Evolutionary conservation across 2,113 vertebrate genomes (phyloP).

Genomic region (Ceyx margarethae): DNA sequence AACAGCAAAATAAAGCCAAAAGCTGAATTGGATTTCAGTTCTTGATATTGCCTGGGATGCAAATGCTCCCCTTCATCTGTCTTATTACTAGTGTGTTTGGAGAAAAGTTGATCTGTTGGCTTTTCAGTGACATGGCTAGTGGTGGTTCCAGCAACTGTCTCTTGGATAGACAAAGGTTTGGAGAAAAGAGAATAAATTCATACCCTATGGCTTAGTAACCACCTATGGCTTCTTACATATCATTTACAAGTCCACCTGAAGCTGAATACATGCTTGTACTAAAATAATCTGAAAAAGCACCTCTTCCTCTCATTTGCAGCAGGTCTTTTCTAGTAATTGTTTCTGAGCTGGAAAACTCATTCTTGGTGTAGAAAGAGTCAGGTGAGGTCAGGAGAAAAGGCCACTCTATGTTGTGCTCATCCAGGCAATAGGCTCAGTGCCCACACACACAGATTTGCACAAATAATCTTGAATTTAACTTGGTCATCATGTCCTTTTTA

Average conservation of each 20-base stretch:
- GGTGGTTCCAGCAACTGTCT: neutral
- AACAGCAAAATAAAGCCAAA: neutral
- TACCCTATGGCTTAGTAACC: neutral
- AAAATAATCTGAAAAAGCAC: neutral
- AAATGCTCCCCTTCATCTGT: neutral
- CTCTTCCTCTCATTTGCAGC: neutral
- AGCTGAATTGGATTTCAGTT: neutral
- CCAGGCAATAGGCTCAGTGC: neutral
- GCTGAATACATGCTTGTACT: neutral
- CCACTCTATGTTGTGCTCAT: neutral
- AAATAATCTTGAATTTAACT: slow-evolving; percentile 34
- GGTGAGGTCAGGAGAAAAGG: neutral
- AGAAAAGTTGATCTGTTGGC: neutral
- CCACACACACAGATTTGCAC: neutral
- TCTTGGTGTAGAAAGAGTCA: neutral
- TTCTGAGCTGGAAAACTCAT: neutral
- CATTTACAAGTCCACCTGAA: neutral
- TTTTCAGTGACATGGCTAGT: neutral
- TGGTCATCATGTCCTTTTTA: slow-evolving; percentile 40
- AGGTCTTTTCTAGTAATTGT: neutral
- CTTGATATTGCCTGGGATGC: neutral
- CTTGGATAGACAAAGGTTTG: neutral
- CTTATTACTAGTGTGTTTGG: neutral
- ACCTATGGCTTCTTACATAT: neutral
- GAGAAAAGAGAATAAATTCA: neutral